phyloP scores from a whole-genome alignment of 2,113 vertebrate genomes.

The Copsychus sechellarum region DNA sequence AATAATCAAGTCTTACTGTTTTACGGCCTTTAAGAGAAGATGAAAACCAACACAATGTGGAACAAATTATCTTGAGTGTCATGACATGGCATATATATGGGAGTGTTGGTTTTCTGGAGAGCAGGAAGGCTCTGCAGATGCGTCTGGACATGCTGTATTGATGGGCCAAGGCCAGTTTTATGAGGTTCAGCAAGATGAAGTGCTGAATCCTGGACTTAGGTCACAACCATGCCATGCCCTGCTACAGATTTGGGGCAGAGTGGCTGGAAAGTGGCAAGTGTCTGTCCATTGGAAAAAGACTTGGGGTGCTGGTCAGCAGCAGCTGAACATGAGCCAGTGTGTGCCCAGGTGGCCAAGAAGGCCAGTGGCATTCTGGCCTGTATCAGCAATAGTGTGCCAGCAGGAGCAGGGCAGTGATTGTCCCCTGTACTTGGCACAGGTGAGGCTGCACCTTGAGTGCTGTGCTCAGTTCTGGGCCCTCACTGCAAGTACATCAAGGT shows the following conservation, averaged over 20 bases:
- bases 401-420: not conserved
- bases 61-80: not conserved
- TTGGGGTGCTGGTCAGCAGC: not conserved
- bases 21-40: not conserved
- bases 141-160: not conserved
- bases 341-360: not conserved
- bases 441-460: fast-evolving
- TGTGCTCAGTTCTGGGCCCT: not conserved
- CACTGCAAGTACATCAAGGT: not conserved
- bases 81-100: too few relatives aligned
- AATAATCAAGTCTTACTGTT: not conserved
- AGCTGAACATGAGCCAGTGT: not conserved
- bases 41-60: not conserved
- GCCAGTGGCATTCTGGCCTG: not conserved
- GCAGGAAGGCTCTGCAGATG: not conserved
- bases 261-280: not conserved
- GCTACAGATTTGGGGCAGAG: not conserved
- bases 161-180: not conserved
- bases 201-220: not conserved
- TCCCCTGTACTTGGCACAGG: fast-evolving
- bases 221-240: fast-evolving
- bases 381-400: not conserved
- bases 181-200: not conserved
- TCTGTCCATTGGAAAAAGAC: not conserved
- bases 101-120: not conserved